These are phyloP conservation scores for Lordiphosa mommai DNA, from an alignment of 1,140 invertebrate species.

Conservation along the genomic window DNA sequence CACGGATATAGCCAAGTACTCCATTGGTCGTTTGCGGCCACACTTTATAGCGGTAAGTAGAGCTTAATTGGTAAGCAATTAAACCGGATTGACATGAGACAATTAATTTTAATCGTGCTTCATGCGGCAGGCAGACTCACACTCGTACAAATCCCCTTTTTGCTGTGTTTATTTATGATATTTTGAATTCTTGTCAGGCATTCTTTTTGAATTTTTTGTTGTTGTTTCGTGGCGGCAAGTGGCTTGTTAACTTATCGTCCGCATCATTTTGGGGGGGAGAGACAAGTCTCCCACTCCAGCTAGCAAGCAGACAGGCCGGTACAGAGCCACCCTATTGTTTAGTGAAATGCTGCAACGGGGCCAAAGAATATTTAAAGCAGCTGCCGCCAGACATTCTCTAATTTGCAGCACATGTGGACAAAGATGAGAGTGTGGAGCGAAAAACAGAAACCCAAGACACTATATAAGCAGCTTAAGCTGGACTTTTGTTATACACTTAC, in stretches of 20 bases:
- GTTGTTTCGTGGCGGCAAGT: conserved; percentile 37
- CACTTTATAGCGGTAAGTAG: conserved; percentile 89
- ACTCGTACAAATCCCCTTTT: conserved; percentile 4
- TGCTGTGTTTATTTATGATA: conserved; percentile 40
- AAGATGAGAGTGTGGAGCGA: neutral
- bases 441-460: neutral
- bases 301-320: conserved; percentile 2
- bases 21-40: conserved; percentile 93
- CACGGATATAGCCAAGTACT: conserved; percentile 95
- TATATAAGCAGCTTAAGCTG: conserved; percentile 21
- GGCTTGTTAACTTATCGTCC: conserved; percentile 35
- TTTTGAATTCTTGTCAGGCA: conserved; percentile 39
- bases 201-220: too few relatives aligned
- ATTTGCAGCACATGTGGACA: conserved; percentile 56
- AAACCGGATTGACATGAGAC: conserved; percentile 30
- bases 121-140: conserved; percentile 35
- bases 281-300: conserved; percentile 1
- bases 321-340: conserved; percentile 68
- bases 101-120: conserved; percentile 62
- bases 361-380: conserved; percentile 20
- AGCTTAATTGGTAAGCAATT: conserved; percentile 9
- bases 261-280: conserved; percentile 14
- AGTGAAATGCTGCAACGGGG: conserved; percentile 57
- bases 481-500: conserved; percentile 4
- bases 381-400: conserved; percentile 18